Conservation (phyloP, 2,797 vertebrate genomes). For the Eupleurogrammus muticus region DNA sequence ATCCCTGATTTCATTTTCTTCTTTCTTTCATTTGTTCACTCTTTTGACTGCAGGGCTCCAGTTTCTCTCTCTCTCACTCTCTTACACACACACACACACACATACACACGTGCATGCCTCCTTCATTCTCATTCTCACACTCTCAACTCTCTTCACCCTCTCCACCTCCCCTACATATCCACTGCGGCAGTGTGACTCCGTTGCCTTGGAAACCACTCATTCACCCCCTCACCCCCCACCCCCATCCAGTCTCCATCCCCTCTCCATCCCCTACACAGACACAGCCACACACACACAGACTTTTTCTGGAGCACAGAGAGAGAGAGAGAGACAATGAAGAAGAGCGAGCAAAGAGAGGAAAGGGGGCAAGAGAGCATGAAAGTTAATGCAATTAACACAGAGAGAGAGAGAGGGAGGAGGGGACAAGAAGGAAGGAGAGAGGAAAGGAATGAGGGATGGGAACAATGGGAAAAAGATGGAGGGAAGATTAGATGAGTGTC, state of each 20-base stretch:
- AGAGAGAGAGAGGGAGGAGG: not conserved
- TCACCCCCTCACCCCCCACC: conserved; percentile 67
- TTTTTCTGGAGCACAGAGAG: conserved; percentile 58
- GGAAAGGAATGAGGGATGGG: not conserved
- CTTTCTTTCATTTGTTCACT: conserved; percentile 33
- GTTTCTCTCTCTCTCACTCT: conserved; percentile 31
- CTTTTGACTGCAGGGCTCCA: conserved; percentile 45
- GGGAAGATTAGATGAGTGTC: conserved; percentile 47
- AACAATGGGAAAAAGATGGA: conserved; percentile 3
- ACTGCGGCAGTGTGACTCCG: conserved; percentile 87
- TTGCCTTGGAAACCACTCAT: conserved; percentile 91
- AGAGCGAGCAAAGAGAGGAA: conserved; percentile 1
- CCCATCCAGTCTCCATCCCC: conserved; percentile 26
- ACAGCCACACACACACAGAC: conserved; percentile 45
- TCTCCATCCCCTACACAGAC: conserved; percentile 11
- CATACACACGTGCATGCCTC: conserved; percentile 3
- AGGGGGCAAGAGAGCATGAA: not conserved
- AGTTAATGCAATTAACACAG: not conserved
- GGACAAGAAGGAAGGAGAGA: not conserved
- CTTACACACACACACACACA: conserved; percentile 16
- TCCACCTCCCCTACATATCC: conserved; percentile 74
- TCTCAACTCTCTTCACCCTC: conserved; percentile 56
- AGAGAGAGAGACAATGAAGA: conserved; percentile 61
- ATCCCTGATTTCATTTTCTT: not conserved
- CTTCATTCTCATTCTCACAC: conserved; percentile 47